Base-by-base conservation (phyloP, 2,113 vertebrate genomes). In the Takifugu bimaculatus region DNA sequence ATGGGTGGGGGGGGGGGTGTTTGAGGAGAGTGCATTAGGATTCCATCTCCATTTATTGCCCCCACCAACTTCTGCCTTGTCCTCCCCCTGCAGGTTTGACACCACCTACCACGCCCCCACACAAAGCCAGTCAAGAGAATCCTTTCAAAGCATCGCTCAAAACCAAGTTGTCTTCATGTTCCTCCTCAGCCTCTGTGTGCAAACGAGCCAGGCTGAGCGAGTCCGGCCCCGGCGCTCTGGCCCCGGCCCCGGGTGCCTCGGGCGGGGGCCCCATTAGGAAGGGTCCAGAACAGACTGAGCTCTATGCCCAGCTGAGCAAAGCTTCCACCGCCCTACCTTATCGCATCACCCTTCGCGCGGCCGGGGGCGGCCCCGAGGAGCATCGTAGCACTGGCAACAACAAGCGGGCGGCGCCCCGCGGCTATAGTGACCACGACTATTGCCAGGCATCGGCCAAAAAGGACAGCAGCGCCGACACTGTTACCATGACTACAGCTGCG, bases 61-160 rank as follows among this genome's bases (percentile, higher is more conserved):
- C 14, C 51, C 14, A 61, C 74, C 52, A 84, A 54, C 80, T 6
- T 78, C 65, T 82, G 43, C 79, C 10, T 80, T 70, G 58, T 47
- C 63, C 32, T 62, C 62, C 73, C 39, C 42, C 26, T 54, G 65
- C 86, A 99, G 97, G 96, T 94, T 94, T 99, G 92, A 99, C 97
- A 93, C 97, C 96, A 92, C 97, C 97, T 88, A 99, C 97, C 25
- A 99, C 97, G 91, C 97, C 97, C 93, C 97, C 96, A 93, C 96
- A 99, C 88, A 99, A 99, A 95, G 89, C 93, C 91, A 98, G 94
- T 92, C 96, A 96, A 92, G 97, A 99, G 92, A 97, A 94, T 89
- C 94, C 94, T 92, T 98, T 98, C 78, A 94, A 94, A 93, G 91
- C 93, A 93, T 96, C 93, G 90, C 92, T 95, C 81, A 97, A 96